Base-by-base conservation (phyloP, 2,797 vertebrate genomes). In the Leptatherina wallacei region DNA sequence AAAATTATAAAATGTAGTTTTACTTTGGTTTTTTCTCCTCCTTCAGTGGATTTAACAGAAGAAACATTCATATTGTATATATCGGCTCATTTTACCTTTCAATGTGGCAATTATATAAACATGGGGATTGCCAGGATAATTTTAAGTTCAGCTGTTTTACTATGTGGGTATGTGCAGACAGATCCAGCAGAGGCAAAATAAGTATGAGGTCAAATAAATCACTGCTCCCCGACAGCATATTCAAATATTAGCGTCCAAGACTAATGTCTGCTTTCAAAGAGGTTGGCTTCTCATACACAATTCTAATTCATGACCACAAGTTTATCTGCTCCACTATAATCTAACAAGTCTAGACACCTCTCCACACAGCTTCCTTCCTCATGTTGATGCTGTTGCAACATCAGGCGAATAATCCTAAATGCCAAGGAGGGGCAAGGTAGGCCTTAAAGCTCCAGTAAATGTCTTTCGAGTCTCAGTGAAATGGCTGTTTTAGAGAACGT, bases 271-370 rank as follows among this genome's bases (percentile, higher is more conserved):
- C n/a, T 22, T 71, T 73, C 61, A 58, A 29, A 5, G 29, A 75
- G 51, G 51, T 69, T 69, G 68, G 27, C 60, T 64, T 22, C 42
- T 69, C 40, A 44, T 29, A 62, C 58, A 38, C 49, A 47, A 40
- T 67, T 36, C 64, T 61, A 38, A 70, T 77, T 79, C 73, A 81
- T 79, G 73, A 82, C 66, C 9, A 0, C 14, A 32, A 40, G 24
- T 74, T 70, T 35, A 80, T 75, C 57, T 0, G 6, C 55, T 60
- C 9, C 16, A 29, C 29, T 64, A 27, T 65, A 61, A 84, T 64
- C 44, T 42, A 74, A 57, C 72, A 85, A 73, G 80, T 71, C 69
- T 65, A 73, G 77, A 72, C 78, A 73, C 27, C 7, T 56, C 72
- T 63, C 32, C 29, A 29, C 57, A 35, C 24, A 56, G 47, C 57